Evolutionary conservation across 2,888 invertebrate species (phyloP).

Genomic region (Frankliniella fusca): DNA sequence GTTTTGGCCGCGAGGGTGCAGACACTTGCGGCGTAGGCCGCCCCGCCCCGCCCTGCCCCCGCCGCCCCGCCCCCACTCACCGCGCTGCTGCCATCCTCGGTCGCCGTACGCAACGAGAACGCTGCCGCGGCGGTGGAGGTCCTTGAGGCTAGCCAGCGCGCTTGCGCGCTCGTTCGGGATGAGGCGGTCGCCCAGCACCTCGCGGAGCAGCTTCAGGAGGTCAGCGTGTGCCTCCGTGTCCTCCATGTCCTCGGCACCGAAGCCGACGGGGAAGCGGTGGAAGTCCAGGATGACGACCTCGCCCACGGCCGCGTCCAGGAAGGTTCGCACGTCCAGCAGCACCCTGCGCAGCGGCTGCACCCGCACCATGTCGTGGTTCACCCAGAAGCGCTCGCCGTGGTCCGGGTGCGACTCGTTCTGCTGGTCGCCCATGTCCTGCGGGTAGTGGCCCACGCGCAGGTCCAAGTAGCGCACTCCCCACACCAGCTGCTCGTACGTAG

Average conservation of each 20-base stretch:
- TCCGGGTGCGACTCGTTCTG: slow-evolving; percentile 33
- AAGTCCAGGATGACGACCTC: slow-evolving; percentile 78
- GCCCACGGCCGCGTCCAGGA: slow-evolving; percentile 60
- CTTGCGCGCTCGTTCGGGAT: slow-evolving; percentile 51
- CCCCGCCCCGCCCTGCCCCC: background rate
- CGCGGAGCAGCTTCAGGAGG: slow-evolving; percentile 56
- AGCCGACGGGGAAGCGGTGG: slow-evolving; percentile 72
- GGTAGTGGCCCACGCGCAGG: slow-evolving; percentile 70
- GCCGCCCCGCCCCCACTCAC: background rate
- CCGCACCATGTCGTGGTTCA: slow-evolving; percentile 68
- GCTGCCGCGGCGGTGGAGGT: slow-evolving; percentile 54
- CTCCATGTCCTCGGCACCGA: slow-evolving; percentile 43
- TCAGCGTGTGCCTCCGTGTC: slow-evolving; percentile 45
- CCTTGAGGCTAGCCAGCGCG: slow-evolving; percentile 56
- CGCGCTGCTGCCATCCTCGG: slow-evolving; percentile 45
- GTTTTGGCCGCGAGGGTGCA: background rate
- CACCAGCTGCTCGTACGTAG: slow-evolving; percentile 77
- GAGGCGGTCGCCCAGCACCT: slow-evolving; percentile 54
- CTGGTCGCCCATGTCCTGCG: slow-evolving; percentile 36
- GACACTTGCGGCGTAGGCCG: background rate
- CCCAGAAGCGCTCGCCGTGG: slow-evolving; percentile 55
- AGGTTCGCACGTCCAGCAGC: slow-evolving; percentile 64
- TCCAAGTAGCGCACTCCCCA: slow-evolving; percentile 80
- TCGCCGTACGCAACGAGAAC: slow-evolving; percentile 60
- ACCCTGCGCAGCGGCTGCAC: slow-evolving; percentile 63